Evolutionary conservation across 2,888 invertebrate genomes (phyloP).

Genomic region (Melolontha melolontha): DNA sequence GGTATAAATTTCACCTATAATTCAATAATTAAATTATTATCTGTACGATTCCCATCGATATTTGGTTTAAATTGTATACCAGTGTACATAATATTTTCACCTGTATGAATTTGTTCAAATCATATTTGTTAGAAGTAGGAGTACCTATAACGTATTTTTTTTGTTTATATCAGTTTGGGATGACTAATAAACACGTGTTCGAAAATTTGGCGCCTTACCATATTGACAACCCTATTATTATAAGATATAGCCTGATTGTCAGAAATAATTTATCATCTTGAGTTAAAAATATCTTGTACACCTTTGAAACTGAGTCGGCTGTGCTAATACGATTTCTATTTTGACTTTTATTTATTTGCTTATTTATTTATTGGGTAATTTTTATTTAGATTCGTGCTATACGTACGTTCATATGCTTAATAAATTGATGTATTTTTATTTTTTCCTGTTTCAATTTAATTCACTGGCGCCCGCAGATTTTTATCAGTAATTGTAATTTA

Average conservation of each 20-base stretch:
- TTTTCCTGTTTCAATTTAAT: slow-evolving; percentile 1
- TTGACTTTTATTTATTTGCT: slow-evolving; percentile 2
- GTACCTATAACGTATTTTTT: slow-evolving; percentile 7
- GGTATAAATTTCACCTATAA: too few relatives aligned
- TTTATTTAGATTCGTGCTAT: not conserved
- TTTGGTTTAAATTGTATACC: too few relatives aligned
- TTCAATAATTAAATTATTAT: too few relatives aligned
- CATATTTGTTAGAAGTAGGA: not conserved
- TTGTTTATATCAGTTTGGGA: slow-evolving; percentile 24
- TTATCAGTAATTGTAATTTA: slow-evolving; percentile 23
- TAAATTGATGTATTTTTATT: not conserved
- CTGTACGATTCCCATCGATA: too few relatives aligned
- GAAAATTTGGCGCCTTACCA: slow-evolving; percentile 38
- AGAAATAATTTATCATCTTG: slow-evolving; percentile 32
- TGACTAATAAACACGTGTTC: slow-evolving; percentile 41
- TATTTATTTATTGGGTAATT: slow-evolving; percentile 16
- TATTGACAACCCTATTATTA: slow-evolving; percentile 42
- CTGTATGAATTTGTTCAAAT: not conserved
- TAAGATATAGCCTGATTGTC: slow-evolving; percentile 42
- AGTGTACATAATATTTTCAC: slow-evolving; percentile 1
- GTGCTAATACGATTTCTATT: not conserved
- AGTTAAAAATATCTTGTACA: slow-evolving; percentile 21
- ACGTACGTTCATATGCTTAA: not conserved
- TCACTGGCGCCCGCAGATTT: not conserved
- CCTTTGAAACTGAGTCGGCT: slow-evolving; percentile 10